These are phyloP conservation scores for Scrobipalpa costella DNA, from an alignment of 2,888 invertebrate genomes.

Conservation along the genomic window DNA sequence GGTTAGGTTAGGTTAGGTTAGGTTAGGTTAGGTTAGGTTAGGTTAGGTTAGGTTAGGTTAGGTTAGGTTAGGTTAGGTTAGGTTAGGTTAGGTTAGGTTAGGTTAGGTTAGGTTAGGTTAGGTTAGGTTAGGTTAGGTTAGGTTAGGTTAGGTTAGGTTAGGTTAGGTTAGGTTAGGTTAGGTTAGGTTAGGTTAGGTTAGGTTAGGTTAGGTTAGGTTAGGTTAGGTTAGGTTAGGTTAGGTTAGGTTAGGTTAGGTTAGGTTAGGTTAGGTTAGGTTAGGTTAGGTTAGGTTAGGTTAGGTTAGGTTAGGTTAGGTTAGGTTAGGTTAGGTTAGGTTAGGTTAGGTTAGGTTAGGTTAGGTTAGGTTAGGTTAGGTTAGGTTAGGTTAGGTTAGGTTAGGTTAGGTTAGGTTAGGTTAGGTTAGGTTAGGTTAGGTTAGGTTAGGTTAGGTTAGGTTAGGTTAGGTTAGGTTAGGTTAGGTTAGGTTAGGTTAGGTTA, in stretches of 20 bases:
- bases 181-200: constrained; percentile 38
- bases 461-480: constrained; percentile 27
- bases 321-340: constrained; percentile 38
- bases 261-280: constrained; percentile 38
- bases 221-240: constrained; percentile 34
- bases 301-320: constrained; percentile 36
- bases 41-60: constrained; percentile 33
- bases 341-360: constrained; percentile 34
- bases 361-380: constrained; percentile 33
- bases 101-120: constrained; percentile 33
- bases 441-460: constrained; percentile 29
- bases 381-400: constrained; percentile 30
- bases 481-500: constrained; percentile 30
- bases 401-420: constrained; percentile 30
- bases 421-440: constrained; percentile 28
- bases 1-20: constrained; percentile 36
- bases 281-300: constrained; percentile 30
- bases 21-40: constrained; percentile 35
- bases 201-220: constrained; percentile 34
- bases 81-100: constrained; percentile 31
- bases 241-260: constrained; percentile 38
- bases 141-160: constrained; percentile 31
- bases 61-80: constrained; percentile 31
- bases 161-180: constrained; percentile 35
- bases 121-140: constrained; percentile 31